A percentile compares a stretch with the other conserved stretches of the same genome.
These are phyloP conservation scores for Phoeniculus purpureus DNA, from an alignment of 2,797 vertebrate species.

Conservation along the genomic window DNA sequence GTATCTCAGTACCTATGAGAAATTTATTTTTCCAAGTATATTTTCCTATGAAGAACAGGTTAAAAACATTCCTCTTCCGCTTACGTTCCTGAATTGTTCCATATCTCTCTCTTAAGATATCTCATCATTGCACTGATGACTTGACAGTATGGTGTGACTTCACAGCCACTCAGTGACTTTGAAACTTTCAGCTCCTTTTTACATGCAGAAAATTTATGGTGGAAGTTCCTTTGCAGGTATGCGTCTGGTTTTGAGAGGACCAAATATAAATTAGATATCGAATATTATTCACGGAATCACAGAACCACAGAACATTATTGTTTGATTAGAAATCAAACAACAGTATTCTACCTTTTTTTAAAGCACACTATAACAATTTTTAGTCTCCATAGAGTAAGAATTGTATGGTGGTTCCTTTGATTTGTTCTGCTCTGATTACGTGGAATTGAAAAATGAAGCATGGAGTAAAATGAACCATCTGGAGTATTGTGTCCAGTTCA, in stretches of 20 bases:
- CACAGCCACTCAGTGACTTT: neutral
- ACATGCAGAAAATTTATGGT: neutral
- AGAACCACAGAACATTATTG: neutral
- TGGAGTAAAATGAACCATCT: neutral
- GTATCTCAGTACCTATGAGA: neutral
- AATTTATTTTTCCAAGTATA: neutral
- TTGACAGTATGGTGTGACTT: neutral
- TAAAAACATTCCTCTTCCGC: rapidly evolving
- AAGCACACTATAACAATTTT: neutral
- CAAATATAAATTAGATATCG: neutral
- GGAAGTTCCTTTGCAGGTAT: neutral
- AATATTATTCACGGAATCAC: neutral
- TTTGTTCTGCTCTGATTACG: neutral
- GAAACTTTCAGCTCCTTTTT: neutral
- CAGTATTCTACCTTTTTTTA: neutral
- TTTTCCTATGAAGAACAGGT: neutral
- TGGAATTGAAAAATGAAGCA: neutral
- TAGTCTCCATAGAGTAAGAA: neutral
- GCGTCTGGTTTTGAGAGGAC: neutral
- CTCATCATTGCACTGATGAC: neutral
- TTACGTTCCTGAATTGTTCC: neutral
- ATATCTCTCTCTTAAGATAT: neutral
- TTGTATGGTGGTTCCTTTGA: neutral
- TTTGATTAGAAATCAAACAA: neutral
- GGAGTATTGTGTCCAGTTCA: too few species aligned